phyloP scores from a whole-genome alignment of 2,888 invertebrate species.

The Aplocera efformata region DNA sequence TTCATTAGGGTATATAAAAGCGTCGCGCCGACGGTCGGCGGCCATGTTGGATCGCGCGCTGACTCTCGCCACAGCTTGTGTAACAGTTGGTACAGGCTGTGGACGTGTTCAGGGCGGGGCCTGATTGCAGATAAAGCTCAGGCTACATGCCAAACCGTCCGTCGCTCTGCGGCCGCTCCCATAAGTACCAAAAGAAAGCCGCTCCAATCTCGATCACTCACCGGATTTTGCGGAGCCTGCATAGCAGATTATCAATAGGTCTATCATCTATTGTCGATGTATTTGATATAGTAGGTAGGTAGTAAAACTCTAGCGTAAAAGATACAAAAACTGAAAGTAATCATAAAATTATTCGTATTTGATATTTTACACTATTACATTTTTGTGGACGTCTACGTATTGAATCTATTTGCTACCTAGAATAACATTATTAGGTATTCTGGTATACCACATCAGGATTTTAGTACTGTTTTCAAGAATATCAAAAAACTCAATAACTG shows the following conservation, averaged over 20 bases:
- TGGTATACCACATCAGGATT: no score
- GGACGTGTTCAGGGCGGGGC: conserved; percentile 46
- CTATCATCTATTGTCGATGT: neutral
- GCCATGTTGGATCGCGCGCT: conserved; percentile 39
- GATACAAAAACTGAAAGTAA: no score
- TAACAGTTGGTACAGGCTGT: conserved; percentile 11
- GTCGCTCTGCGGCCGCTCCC: conserved; percentile 17
- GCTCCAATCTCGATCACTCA: conserved; percentile 22
- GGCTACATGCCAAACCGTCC: conserved; percentile 18
- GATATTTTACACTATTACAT: no score
- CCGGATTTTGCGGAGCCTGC: conserved; percentile 17
- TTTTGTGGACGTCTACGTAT: no score
- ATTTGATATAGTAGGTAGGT: no score
- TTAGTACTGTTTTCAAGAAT: no score
- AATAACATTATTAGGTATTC: no score
- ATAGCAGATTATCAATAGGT: conserved; percentile 1
- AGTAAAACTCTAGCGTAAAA: no score
- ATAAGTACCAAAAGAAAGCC: conserved; percentile 21
- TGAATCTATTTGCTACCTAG: no score
- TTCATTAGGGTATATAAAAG: conserved; percentile 71
- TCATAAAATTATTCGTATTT: no score
- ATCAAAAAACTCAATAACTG: no score
- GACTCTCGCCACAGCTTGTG: conserved; percentile 23
- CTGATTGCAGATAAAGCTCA: conserved; percentile 67
- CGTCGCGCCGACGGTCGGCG: conserved; percentile 34